Percentiles rank a stretch among this genome's conserved stretches.
Evolutionary conservation across 2,797 vertebrate species (phyloP).

Genomic region (Telmatherina bonti): DNA sequence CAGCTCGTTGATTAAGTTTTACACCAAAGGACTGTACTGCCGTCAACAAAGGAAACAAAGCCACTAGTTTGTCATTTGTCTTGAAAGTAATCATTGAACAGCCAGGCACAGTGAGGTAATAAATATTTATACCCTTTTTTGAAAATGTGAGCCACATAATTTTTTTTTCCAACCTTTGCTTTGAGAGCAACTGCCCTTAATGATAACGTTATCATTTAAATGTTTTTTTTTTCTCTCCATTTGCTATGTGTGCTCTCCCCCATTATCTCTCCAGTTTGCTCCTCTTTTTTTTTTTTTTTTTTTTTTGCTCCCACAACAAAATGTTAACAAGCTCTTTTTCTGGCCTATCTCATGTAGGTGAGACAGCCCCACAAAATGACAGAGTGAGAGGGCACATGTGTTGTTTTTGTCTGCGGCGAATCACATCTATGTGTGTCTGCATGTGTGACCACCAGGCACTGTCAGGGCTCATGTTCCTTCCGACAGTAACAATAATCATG

Average conservation of each 20-base stretch:
- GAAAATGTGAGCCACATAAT: conserved; percentile 69
- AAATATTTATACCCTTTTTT: conserved; percentile 74
- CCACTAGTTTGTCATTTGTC: conserved; percentile 71
- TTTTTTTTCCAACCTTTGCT: conserved; percentile 57
- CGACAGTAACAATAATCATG: conserved; percentile 87
- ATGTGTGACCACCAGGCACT: conserved; percentile 63
- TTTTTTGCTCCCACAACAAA: conserved; percentile 54
- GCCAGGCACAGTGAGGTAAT: conserved; percentile 57
- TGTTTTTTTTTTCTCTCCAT: conserved; percentile 56
- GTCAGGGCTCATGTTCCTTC: conserved; percentile 79
- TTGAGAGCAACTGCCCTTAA: conserved; percentile 59
- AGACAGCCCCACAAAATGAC: conserved; percentile 65
- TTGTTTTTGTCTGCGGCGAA: neutral
- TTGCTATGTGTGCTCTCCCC: conserved; percentile 55
- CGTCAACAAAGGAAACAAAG: conserved; percentile 65
- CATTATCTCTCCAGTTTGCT: conserved; percentile 59
- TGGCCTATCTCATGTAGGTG: conserved; percentile 66
- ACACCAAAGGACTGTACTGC: conserved; percentile 40
- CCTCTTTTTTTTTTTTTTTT: conserved; percentile 20
- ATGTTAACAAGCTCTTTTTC: conserved; percentile 75
- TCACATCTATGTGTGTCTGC: conserved; percentile 10
- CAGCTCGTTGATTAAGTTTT: conserved; percentile 68
- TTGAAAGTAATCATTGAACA: conserved; percentile 70
- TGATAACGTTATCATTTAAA: conserved; percentile 79
- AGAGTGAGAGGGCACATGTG: conserved; percentile 52